Evolutionary conservation across 2,113 vertebrate genomes (phyloP), one percentile per base, ranked within the genome.

Genomic region (Pycnonotus jocosus): DNA sequence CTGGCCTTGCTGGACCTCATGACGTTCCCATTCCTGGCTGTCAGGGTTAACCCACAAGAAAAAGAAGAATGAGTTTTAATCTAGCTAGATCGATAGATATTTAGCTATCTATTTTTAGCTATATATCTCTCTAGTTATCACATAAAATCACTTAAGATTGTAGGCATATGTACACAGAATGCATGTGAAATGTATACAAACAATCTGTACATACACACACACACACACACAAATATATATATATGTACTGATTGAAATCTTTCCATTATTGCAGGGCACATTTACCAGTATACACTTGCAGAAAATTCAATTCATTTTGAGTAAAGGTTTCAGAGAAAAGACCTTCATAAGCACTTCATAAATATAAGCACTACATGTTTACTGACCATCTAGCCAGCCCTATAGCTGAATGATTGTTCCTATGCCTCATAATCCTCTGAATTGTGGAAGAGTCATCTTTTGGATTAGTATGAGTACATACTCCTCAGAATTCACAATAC

Each of bases 221-320:
- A 51, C 2, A 47, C 13, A 69, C 2, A 50, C 5, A 48, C 2
- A 37, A 1, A 71, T 0, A 35, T 4, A 47, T n/a, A 45, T 42
- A 17, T 17, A 5, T 17, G n/a, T 57, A 68, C 3, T 16, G 3
- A 45, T 1, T 81, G 5, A 81, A 90, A 50, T 25, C 5, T 37
- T 83, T 72, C 25, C 8, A 51, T 60, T 82, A 66, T 50, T 70
- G 17, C 14, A 42, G 20, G 28, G 9, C 24, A 51, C 10, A 47
- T 40, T 57, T 8, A 58, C 15, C 31, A 51, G 38, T 40, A 51
- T 9, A 68, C 2, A 24, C 62, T 50, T 80, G 25, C 18, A 86
- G 77, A 10, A 89, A 30, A 83, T 58, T 62, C n/a, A 47, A 77
- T n/a, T 60, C 1, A 21, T 83, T 82, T 50, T 66, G 42, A 57